Percentiles rank a stretch among this genome's conserved stretches.
Evolutionary conservation across 2,113 vertebrate species (phyloP).

Genomic region (Corydoras sp.): DNA sequence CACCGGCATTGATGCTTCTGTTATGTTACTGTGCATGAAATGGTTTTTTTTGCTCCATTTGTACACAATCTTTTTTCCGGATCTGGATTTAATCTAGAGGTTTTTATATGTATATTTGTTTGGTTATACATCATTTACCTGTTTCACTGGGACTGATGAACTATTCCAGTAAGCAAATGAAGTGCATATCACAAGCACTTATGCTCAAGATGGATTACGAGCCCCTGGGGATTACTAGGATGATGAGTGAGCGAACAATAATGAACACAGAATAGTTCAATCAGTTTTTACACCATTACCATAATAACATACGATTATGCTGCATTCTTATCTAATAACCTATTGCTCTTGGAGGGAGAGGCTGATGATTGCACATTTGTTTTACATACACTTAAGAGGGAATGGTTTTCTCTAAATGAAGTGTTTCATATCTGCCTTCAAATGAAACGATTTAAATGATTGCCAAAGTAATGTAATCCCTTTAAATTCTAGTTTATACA

Average conservation of each 20-base stretch:
- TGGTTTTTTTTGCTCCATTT: not conserved
- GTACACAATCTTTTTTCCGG: not conserved
- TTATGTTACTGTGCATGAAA: not conserved
- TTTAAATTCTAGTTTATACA: too few relatives aligned
- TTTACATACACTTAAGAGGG: too few relatives aligned
- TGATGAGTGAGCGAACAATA: constrained; percentile 10
- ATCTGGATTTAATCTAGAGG: not conserved
- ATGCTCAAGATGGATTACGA: constrained; percentile 5
- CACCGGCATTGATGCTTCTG: too few relatives aligned
- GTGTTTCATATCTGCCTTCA: too few relatives aligned
- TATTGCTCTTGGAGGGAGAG: constrained; percentile 12
- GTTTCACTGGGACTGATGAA: not conserved
- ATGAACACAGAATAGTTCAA: constrained; percentile 7
- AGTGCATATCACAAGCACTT: constrained; percentile 2
- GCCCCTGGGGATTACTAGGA: constrained; percentile 3
- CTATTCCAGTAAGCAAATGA: not conserved
- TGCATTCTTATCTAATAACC: not conserved
- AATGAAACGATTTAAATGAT: not conserved
- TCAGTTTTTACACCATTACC: constrained; percentile 12
- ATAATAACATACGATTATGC: constrained; percentile 12
- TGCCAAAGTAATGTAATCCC: not conserved
- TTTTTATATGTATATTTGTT: too few relatives aligned
- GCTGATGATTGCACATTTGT: not conserved
- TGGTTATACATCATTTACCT: not conserved
- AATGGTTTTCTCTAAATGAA: too few relatives aligned